Percentiles rank a stretch among this genome's conserved stretches.
Evolutionary conservation across 2,113 vertebrate genomes (phyloP).

Genomic region (Brachypodius melanocephalos): DNA sequence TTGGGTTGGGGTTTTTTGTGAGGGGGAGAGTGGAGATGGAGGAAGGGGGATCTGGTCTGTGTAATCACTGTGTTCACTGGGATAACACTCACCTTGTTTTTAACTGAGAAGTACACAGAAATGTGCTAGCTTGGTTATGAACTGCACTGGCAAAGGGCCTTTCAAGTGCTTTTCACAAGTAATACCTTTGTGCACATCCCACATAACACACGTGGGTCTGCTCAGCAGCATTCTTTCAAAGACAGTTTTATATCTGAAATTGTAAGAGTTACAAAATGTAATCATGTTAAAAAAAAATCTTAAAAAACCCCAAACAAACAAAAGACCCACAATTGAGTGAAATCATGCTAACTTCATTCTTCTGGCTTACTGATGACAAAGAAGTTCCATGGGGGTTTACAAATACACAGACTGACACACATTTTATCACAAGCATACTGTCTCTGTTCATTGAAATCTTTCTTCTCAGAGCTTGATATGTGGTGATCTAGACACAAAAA

Average conservation of each 20-base stretch:
- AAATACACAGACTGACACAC: neutral
- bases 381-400: neutral
- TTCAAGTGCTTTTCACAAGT: neutral
- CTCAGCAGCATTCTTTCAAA: neutral
- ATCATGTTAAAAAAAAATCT: neutral
- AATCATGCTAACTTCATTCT: neutral
- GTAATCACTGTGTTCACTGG: neutral
- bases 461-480: neutral
- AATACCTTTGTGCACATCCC: neutral
- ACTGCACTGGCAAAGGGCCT: neutral
- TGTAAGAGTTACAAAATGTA: neutral
- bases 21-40: neutral
- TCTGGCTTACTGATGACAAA: neutral
- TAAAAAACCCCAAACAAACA: neutral
- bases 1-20: fast-evolving
- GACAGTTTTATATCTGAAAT: neutral
- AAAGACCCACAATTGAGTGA: fast-evolving
- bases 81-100: neutral
- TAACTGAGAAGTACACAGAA: neutral
- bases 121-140: neutral
- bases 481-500: neutral
- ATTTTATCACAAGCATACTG: neutral
- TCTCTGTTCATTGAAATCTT: neutral
- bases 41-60: neutral
- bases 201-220: neutral